Conservation (phyloP, 2,888 invertebrate species). For the Caenorhabditis wallacei region DNA sequence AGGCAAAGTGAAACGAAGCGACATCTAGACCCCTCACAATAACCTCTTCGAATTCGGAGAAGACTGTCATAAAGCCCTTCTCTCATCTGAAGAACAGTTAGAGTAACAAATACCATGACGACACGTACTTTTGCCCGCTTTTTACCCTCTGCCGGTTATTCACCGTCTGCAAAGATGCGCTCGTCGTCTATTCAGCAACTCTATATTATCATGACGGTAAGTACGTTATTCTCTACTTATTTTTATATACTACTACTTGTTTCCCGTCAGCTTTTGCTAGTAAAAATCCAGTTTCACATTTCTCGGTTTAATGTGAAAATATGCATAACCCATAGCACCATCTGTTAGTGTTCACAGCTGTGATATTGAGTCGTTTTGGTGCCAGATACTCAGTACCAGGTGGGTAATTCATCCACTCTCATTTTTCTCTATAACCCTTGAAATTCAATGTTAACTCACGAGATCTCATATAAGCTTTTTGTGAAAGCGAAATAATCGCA, state of each 20-base stretch:
- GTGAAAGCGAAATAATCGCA: slow-evolving; percentile 2
- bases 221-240: slow-evolving; percentile 48
- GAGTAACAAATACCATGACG: slow-evolving; percentile 57
- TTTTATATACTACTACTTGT: background rate
- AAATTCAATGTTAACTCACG: background rate
- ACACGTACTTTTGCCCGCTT: slow-evolving; percentile 65
- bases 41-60: slow-evolving; percentile 56
- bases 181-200: slow-evolving; percentile 63
- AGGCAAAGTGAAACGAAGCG: slow-evolving; percentile 47
- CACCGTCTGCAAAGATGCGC: slow-evolving; percentile 55
- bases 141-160: slow-evolving; percentile 61
- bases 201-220: slow-evolving; percentile 67
- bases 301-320: slow-evolving; percentile 16
- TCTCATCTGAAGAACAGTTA: slow-evolving; percentile 43
- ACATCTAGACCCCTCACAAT: slow-evolving; percentile 44
- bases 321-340: slow-evolving; percentile 35
- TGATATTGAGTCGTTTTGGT: slow-evolving; percentile 6
- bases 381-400: slow-evolving; percentile 33
- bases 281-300: slow-evolving; percentile 32
- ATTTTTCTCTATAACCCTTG: slow-evolving; percentile 21
- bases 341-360: slow-evolving; percentile 39
- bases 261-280: slow-evolving; percentile 12
- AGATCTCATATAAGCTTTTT: slow-evolving; percentile 1
- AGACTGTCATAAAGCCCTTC: slow-evolving; percentile 50
- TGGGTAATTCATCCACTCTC: slow-evolving; percentile 24